Evolutionary conservation across 2,113 vertebrate genomes (phyloP), one percentile per base, ranked within the genome.

Genomic region (Thunnus thynnus): DNA sequence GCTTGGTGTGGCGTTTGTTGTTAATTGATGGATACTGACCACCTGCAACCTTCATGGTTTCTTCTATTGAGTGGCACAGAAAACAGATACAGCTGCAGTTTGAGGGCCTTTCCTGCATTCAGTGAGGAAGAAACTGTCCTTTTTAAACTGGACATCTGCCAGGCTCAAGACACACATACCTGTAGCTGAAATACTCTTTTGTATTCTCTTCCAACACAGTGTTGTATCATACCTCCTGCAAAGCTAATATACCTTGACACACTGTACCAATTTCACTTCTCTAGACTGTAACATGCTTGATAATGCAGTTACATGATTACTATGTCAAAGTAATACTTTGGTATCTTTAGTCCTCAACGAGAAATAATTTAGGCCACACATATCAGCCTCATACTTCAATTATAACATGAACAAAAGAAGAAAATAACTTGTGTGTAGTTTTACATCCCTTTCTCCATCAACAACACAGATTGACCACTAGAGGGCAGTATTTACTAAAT

Each of bases 401-500:
- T 13, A 9, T 7, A 41, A 41, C 36, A 41, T 9, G 36, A 41
- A 41, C 8, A 36, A 7, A 36, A 36, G 5, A 8, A 6, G 7
- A 10, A 41, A 41, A 41, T 1, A 41, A 9, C 36, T 41, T n/a
- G n/a, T n/a, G n/a, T n/a, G n/a, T n/a, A n/a, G n/a, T n/a, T n/a
- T n/a, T n/a, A n/a, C n/a, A n/a, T n/a, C n/a, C n/a, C n/a, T n/a
- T n/a, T n/a, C n/a, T n/a, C 16, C 6, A 1, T 6, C 62, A 64
- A 32, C 78, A 20, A 62, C 52, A 5, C 0, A 12, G 1, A 2
- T 7, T 18, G 17, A 36, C 69, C 95, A 88, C 93, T 80, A 95
- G 95, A 92, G 88, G 91, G 91, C 91, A 90, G 72, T 83, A 57
- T 90, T 79, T 72, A 74, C 93, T 88, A 91, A 89, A 71, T 79